Evolutionary conservation across 2,113 vertebrate genomes (phyloP), one percentile per base, ranked within the genome.

Genomic region (Delphinus delphis): DNA sequence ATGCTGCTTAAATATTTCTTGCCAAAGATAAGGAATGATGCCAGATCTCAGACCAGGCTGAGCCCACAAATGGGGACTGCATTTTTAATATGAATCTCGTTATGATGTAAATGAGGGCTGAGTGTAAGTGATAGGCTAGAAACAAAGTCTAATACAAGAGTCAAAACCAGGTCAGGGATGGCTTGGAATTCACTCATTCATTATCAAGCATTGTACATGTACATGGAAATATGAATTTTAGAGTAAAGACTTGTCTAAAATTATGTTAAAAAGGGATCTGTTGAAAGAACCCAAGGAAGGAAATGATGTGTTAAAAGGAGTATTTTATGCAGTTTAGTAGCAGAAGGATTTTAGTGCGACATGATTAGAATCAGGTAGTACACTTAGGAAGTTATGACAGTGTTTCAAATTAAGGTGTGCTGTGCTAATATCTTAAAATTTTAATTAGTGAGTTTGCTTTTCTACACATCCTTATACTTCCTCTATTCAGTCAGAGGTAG

Each of bases 351-450:
- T 97, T 33, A 25, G 18, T 58, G 26, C 38, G 47, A 67, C n/a
- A 12, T 62, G 28, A 87, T 63, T 80, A 68, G 28, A 82, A 87
- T 44, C 38, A 80, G 81, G 31, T 20, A 68, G 44, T 70, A 74
- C 8, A n/a, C 10, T 83, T 60, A 60, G 28, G 26, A 96, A 65
- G 50, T 60, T 18, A 33, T 85, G 47, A 17, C 7, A 36, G 28
- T n/a, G 12, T 63, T 89, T 82, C 93, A 74, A 82, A 89, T 83
- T 79, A 33, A 96, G 25, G 11, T 67, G 11, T 80, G 53, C 18
- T 50, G 14, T 41, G 47, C 62, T 62, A 95, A 50, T 90, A 77
- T 41, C 47, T 95, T 84, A 74, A 95, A 79, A 85, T 93, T 93
- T 84, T 88, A 84, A 73, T 88, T 47, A 83, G 18, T 80, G 7